Evolutionary conservation across 2,888 invertebrate species (phyloP).

Genomic region (Panopea generosa): DNA sequence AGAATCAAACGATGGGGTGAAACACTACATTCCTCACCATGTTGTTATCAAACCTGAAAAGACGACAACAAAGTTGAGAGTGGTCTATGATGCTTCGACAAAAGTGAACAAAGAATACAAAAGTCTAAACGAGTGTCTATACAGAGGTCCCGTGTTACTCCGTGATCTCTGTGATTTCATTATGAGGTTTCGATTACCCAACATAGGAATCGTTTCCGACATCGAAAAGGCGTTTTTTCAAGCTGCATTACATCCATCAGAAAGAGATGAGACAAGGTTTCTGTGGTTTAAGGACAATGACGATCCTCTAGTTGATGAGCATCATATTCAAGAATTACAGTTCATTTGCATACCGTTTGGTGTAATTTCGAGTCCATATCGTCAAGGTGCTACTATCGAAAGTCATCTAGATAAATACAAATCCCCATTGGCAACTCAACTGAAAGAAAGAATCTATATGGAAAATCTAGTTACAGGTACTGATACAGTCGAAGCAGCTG

Average conservation of each 20-base stretch:
- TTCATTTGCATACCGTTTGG: conserved; percentile 18
- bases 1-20: background rate
- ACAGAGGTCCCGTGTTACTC: conserved; percentile 25
- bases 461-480: conserved; percentile 30
- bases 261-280: background rate
- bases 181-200: background rate
- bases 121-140: conserved; percentile 28
- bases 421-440: background rate
- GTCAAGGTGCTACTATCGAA: conserved; percentile 8
- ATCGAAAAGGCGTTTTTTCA: conserved; percentile 11
- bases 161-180: conserved; percentile 24
- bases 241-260: background rate
- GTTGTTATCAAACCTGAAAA: conserved; percentile 21
- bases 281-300: conserved; percentile 2
- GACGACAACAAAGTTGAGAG: conserved; percentile 23
- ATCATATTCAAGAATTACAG: conserved; percentile 2
- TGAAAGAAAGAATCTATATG: conserved; percentile 12
- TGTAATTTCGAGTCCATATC: conserved; percentile 20
- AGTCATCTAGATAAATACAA: conserved; percentile 5
- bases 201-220: background rate
- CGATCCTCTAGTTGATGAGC: background rate
- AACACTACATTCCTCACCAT: conserved; percentile 21
- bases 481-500: conserved; percentile 1
- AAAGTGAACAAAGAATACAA: conserved; percentile 16
- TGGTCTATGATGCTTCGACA: conserved; percentile 26